These are phyloP conservation scores for Diarsia mendica DNA, from an alignment of 2,888 invertebrate genomes.

Conservation along the genomic window DNA sequence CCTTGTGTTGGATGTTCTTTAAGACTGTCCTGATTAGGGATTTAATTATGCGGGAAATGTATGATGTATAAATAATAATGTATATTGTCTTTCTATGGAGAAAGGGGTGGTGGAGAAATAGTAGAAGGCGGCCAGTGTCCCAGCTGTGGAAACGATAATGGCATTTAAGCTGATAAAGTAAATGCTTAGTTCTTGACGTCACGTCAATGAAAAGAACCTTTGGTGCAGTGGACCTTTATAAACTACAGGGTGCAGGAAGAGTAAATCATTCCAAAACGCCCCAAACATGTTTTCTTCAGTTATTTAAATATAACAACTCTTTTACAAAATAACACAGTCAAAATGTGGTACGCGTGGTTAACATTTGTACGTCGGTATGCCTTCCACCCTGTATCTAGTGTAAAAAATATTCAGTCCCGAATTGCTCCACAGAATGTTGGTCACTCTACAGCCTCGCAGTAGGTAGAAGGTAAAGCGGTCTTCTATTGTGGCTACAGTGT, in stretches of 20 bases:
- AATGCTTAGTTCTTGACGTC: neutral
- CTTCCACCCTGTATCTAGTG: neutral
- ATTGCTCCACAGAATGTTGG: neutral
- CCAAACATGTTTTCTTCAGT: too few relatives aligned
- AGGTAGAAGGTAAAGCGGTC: constrained; percentile 67
- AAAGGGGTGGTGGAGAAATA: too few relatives aligned
- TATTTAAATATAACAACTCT: too few relatives aligned
- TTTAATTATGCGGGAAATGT: neutral
- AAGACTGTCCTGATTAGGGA: constrained; percentile 29
- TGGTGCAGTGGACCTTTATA: neutral
- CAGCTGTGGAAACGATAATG: too few relatives aligned
- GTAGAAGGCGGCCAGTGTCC: too few relatives aligned
- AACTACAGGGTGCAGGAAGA: too few relatives aligned
- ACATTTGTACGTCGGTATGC: too few relatives aligned
- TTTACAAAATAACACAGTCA: too few relatives aligned
- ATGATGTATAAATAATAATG: too few relatives aligned
- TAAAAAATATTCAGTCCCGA: constrained; percentile 8
- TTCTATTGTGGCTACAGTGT: constrained; percentile 74
- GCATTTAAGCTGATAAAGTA: too few relatives aligned
- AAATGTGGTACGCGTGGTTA: too few relatives aligned
- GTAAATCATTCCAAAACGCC: too few relatives aligned
- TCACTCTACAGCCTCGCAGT: constrained; percentile 59
- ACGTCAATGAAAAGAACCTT: neutral
- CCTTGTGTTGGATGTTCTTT: neutral
- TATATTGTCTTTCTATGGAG: neutral